A percentile compares a stretch with the other conserved stretches of the same genome.
Conservation (phyloP, 2,888 invertebrate genomes). For the Leptinotarsa haldemani region DNA sequence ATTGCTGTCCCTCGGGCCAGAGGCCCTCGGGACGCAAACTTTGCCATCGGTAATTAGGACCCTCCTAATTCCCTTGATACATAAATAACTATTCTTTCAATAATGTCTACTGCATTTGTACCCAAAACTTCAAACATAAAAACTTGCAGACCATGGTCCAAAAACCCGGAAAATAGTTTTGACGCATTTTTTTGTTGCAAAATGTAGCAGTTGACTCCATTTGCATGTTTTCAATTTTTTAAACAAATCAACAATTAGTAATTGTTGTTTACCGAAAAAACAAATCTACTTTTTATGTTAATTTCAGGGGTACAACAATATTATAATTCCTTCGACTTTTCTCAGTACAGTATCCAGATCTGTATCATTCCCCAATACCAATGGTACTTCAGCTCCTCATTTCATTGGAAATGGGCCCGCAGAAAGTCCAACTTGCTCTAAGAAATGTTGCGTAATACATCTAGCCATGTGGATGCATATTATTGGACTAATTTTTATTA, state of each 20-base stretch:
- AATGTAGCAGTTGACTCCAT: too few species aligned
- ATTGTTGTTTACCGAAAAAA: neutral
- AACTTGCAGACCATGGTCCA: too few species aligned
- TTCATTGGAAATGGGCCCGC: constrained; percentile 32
- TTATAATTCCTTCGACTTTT: constrained; percentile 59
- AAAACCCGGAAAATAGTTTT: too few species aligned
- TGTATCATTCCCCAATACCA: constrained; percentile 66
- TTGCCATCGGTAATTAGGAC: too few species aligned
- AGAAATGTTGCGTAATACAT: constrained; percentile 60
- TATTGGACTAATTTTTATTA: constrained; percentile 63
- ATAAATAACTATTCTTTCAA: too few species aligned
- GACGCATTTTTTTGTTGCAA: too few species aligned
- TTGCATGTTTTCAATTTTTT: too few species aligned
- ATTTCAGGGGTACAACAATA: constrained; percentile 53
- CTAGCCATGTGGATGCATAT: constrained; percentile 67
- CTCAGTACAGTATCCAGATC: constrained; percentile 68
- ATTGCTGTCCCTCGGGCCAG: too few species aligned
- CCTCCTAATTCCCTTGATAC: too few species aligned
- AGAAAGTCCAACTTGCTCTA: constrained; percentile 42
- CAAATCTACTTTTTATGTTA: neutral
- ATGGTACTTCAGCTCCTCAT: constrained; percentile 34
- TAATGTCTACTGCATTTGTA: too few species aligned
- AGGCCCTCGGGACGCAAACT: too few species aligned
- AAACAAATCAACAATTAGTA: neutral
- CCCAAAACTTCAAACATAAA: too few species aligned